phyloP scores from a whole-genome alignment of 2,888 invertebrate genomes.

The Drosophila merina region DNA sequence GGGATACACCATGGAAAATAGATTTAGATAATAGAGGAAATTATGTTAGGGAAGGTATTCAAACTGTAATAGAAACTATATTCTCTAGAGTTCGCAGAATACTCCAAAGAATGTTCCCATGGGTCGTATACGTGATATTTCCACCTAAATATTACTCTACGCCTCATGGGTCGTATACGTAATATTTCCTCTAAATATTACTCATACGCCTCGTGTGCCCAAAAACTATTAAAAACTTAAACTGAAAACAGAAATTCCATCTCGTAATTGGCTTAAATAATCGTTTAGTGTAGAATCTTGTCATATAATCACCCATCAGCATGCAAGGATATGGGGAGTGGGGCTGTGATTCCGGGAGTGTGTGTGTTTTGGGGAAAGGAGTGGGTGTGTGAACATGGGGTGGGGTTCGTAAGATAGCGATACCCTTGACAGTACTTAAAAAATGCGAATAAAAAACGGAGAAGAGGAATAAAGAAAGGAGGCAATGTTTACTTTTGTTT shows the following conservation, averaged over 20 bases:
- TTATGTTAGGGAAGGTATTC: too few species aligned
- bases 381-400: neutral
- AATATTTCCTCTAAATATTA: neutral
- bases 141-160: neutral
- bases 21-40: neutral
- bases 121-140: neutral
- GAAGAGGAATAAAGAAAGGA: slow-evolving; percentile 19
- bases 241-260: neutral
- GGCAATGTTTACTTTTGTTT: slow-evolving; percentile 71
- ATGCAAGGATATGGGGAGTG: neutral
- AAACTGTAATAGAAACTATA: too few species aligned
- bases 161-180: neutral
- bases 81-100: too few species aligned
- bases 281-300: slow-evolving; percentile 54
- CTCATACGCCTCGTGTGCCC: neutral
- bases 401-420: slow-evolving; percentile 70
- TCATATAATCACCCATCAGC: slow-evolving; percentile 58
- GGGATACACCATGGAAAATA: slow-evolving; percentile 29
- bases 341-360: neutral
- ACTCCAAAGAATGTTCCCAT: neutral
- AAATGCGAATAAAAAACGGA: slow-evolving; percentile 40
- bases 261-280: neutral
- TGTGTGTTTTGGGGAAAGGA: neutral
- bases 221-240: neutral
- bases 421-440: slow-evolving; percentile 80